phyloP scores from a whole-genome alignment of 2,113 vertebrate genomes.

The Ginglymostoma cirratum region DNA sequence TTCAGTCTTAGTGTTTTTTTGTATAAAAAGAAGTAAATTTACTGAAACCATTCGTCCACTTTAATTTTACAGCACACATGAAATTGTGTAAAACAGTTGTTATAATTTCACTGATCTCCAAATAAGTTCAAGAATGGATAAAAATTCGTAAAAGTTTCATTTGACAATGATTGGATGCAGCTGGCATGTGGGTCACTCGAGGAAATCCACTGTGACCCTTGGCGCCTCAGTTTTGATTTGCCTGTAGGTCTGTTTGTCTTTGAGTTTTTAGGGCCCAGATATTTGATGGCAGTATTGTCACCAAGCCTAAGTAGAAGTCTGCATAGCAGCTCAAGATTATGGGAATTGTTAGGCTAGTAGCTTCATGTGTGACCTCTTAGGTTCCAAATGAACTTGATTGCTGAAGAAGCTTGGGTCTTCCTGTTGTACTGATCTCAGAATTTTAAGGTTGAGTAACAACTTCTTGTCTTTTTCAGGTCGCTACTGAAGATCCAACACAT shows the following conservation, averaged over 20 bases:
- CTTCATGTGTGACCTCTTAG: not conserved
- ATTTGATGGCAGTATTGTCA: not conserved
- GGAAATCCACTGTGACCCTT: not conserved
- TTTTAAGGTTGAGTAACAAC: not conserved
- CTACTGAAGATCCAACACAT: conserved; percentile 13
- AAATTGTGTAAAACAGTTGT: not conserved
- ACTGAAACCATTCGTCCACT: not conserved
- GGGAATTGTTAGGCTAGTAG: not conserved
- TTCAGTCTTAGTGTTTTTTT: not conserved
- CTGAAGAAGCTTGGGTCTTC: not conserved
- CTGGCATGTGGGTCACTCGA: not conserved
- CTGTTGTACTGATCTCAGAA: not conserved
- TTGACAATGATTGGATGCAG: not conserved
- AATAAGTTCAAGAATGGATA: no score
- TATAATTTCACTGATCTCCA: not conserved
- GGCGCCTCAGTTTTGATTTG: not conserved
- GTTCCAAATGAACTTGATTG: not conserved
- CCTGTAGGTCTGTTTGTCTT: not conserved
- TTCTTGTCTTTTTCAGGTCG: conserved; percentile 22
- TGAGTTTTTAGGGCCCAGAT: not conserved
- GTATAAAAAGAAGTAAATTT: not conserved
- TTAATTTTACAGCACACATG: not conserved
- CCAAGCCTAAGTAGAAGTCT: not conserved
- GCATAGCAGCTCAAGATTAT: not conserved
- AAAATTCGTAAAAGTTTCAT: not conserved